Percentiles rank a stretch among this genome's conserved stretches.
Evolutionary conservation across 2,888 invertebrate species (phyloP).

Genomic region (Dynastes grantii): DNA sequence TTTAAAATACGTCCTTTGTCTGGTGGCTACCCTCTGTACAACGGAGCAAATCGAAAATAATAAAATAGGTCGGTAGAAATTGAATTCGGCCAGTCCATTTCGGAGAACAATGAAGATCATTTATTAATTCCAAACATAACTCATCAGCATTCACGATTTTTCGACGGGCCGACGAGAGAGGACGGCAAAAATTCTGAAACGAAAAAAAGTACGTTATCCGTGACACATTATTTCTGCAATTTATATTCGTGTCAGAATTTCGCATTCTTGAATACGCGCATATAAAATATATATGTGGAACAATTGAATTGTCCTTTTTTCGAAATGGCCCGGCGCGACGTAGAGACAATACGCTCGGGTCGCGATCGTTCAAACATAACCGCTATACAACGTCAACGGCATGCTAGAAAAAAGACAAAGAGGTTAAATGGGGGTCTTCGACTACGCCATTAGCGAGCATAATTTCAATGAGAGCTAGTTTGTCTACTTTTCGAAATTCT

Average conservation of each 20-base stretch:
- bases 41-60: conserved; percentile 32
- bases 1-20: conserved; percentile 40
- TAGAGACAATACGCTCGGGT: conserved; percentile 57
- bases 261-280: conserved; percentile 61
- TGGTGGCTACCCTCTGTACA: conserved; percentile 11
- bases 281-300: conserved; percentile 55
- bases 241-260: conserved; percentile 62
- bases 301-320: conserved; percentile 61
- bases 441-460: not conserved
- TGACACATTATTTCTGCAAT: conserved; percentile 59
- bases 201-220: conserved; percentile 50
- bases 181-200: conserved; percentile 47
- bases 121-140: conserved; percentile 57
- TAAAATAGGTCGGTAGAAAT: conserved; percentile 46
- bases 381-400: conserved; percentile 66
- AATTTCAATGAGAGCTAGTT: not conserved
- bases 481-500: too few species aligned
- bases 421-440: not conserved
- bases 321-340: conserved; percentile 49
- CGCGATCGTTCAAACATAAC: conserved; percentile 64
- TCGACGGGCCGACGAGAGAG: conserved; percentile 37
- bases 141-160: conserved; percentile 54
- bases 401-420: conserved; percentile 65
- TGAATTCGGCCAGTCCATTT: conserved; percentile 46
- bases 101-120: conserved; percentile 53